These are phyloP conservation scores for Silurus meridionalis DNA, from an alignment of 2,113 vertebrate genomes.

Conservation along the genomic window DNA sequence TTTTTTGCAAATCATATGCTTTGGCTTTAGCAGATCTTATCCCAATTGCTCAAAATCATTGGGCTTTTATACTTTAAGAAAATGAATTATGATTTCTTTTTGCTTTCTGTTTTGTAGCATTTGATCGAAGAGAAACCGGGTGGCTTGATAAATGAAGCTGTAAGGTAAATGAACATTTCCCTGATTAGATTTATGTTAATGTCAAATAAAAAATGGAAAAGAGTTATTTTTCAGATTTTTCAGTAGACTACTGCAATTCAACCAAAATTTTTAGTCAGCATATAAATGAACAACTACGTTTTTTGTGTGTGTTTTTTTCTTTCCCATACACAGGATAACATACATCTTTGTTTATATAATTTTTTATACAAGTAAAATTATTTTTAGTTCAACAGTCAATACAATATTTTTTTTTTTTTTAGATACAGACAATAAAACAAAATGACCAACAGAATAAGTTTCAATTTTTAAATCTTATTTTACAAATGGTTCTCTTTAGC, in stretches of 20 bases:
- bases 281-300: no score
- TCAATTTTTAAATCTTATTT: background rate
- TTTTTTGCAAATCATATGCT: background rate
- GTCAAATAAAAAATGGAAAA: background rate
- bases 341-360: background rate
- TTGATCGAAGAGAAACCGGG: constrained; percentile 86
- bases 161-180: constrained; percentile 74
- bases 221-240: background rate
- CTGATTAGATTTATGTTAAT: background rate
- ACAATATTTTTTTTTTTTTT: background rate
- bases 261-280: no score
- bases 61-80: background rate
- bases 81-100: background rate
- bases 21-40: background rate
- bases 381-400: background rate
- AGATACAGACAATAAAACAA: background rate
- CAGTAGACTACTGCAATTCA: no score
- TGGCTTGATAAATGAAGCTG: constrained; percentile 89
- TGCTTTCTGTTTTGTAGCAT: constrained; percentile 75
- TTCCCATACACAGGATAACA: background rate
- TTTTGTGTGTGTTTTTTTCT: background rate
- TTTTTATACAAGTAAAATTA: background rate
- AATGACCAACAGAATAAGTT: background rate
- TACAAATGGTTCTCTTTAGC: background rate
- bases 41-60: background rate